Conservation (phyloP, 2,113 vertebrate species). For the Perca schrenkii region DNA sequence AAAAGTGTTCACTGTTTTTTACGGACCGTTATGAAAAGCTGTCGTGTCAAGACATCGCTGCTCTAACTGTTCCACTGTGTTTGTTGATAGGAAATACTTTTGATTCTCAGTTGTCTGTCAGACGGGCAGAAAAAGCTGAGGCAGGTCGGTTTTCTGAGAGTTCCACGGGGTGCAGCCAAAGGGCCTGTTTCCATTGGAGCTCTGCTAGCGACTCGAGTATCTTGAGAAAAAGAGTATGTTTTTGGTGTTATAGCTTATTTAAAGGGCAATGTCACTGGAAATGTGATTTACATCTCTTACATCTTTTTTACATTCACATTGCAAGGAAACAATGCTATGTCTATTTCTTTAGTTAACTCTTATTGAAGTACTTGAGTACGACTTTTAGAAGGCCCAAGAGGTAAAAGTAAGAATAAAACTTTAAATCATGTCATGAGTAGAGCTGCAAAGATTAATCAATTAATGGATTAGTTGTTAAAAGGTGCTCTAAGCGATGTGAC, state of each 20-base stretch:
- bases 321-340: neutral
- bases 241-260: neutral
- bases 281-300: neutral
- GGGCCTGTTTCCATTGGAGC: conserved; percentile 31
- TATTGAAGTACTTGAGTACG: neutral
- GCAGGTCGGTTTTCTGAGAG: conserved; percentile 19
- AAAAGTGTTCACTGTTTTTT: conserved; percentile 28
- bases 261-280: neutral
- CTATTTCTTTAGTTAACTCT: neutral
- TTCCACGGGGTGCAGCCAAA: conserved; percentile 5
- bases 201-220: neutral
- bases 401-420: neutral
- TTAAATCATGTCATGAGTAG: too few relatives aligned
- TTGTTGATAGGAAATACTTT: conserved; percentile 33
- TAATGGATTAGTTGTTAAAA: too few relatives aligned
- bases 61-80: neutral
- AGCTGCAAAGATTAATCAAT: too few relatives aligned
- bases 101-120: conserved; percentile 28
- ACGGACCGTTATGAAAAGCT: conserved; percentile 8
- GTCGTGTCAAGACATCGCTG: conserved; percentile 19
- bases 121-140: neutral
- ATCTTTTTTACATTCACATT: neutral
- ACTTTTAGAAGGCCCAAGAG: neutral
- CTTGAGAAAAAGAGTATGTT: neutral
- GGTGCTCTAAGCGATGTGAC: too few relatives aligned